These are phyloP conservation scores for Hydriomena furcata DNA, from an alignment of 2,888 invertebrate species.

Conservation along the genomic window DNA sequence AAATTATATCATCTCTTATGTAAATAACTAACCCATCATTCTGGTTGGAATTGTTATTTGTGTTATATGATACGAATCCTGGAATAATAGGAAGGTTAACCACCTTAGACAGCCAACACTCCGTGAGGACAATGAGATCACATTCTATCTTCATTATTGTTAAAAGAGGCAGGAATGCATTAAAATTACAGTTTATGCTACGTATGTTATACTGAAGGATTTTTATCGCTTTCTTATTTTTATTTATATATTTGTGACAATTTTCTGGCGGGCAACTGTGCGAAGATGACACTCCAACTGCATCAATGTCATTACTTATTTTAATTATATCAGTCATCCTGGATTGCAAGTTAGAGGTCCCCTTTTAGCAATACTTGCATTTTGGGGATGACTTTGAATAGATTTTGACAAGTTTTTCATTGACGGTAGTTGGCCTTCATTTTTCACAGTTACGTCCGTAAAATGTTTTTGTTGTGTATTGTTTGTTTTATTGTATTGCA, in stretches of 20 bases:
- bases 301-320: background rate
- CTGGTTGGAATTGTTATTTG: background rate
- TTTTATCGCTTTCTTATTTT: background rate
- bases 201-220: slow-evolving; percentile 1
- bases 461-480: no score
- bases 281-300: background rate
- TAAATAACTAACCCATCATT: slow-evolving; percentile 8
- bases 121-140: background rate
- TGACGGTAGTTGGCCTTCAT: no score
- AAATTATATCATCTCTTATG: background rate
- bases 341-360: no score
- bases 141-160: background rate
- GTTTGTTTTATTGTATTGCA: no score
- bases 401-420: no score
- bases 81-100: background rate
- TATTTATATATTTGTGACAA: background rate
- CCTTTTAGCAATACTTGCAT: no score
- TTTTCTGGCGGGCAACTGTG: background rate
- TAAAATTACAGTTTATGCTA: slow-evolving; percentile 2
- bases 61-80: background rate
- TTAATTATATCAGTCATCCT: background rate
- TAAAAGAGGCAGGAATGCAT: background rate
- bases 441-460: no score
- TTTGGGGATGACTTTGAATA: no score
- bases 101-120: slow-evolving; percentile 1